Conservation (phyloP, 2,888 invertebrate genomes). For the Thecophora atra region DNA sequence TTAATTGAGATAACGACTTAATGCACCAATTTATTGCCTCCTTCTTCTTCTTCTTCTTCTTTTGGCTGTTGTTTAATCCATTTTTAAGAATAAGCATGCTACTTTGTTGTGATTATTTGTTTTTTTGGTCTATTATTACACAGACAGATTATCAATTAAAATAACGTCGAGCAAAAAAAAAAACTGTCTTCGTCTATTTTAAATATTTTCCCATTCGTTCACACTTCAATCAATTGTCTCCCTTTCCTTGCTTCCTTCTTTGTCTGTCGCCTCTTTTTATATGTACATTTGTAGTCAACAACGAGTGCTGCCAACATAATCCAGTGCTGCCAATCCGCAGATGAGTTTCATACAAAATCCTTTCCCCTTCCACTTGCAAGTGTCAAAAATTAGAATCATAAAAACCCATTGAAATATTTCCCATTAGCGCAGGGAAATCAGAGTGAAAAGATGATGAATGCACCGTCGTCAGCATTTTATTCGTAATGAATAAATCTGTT, state of each 20-base stretch:
- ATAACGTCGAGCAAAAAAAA: no score
- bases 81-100: background rate
- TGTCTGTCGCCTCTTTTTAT: no score
- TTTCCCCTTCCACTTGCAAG: background rate
- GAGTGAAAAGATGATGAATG: background rate
- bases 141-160: no score
- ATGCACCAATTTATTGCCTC: conserved; percentile 13
- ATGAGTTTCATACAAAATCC: background rate
- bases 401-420: background rate
- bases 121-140: no score
- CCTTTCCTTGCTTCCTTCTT: no score
- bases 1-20: conserved; percentile 27
- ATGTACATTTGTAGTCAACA: no score
- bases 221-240: no score
- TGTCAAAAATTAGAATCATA: background rate
- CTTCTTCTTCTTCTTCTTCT: background rate
- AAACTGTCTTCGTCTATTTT: no score
- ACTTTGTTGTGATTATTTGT: no score
- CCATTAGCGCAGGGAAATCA: background rate
- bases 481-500: conserved; percentile 16
- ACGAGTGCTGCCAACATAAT: no score
- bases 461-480: background rate
- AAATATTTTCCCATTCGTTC: no score
- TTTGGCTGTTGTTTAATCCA: background rate
- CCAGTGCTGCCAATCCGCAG: no score